These are phyloP conservation scores for Sminthurinus signatus DNA, from an alignment of 1,140 invertebrate genomes.

Conservation along the genomic window DNA sequence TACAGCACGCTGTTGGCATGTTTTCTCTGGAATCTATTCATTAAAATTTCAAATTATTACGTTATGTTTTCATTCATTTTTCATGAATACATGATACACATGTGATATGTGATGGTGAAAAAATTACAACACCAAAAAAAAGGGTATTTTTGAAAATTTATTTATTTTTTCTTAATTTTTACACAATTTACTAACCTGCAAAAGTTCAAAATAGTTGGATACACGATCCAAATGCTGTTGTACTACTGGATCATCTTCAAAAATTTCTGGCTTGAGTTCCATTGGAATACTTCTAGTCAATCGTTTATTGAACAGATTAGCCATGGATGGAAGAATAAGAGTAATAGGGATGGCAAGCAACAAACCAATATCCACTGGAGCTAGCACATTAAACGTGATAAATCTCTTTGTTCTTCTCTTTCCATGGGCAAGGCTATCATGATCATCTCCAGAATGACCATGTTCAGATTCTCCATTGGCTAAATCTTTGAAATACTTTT, in stretches of 20 bases:
- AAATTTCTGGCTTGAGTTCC: neutral
- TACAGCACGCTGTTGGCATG: conserved; percentile 43
- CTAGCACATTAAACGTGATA: conserved; percentile 34
- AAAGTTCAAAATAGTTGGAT: conserved; percentile 33
- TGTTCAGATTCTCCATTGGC: no score
- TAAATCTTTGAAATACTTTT: neutral
- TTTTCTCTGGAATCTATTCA: conserved; percentile 40
- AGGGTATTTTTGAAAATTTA: neutral
- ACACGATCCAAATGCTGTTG: conserved; percentile 30
- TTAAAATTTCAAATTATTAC: neutral
- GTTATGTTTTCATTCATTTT: no score
- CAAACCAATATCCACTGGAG: conserved; percentile 32
- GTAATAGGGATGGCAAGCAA: conserved; percentile 35
- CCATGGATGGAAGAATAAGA: conserved; percentile 33
- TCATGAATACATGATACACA: no score
- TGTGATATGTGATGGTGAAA: no score
- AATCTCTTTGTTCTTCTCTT: no score
- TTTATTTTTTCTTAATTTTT: neutral
- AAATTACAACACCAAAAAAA: neutral
- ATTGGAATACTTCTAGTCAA: conserved; percentile 11
- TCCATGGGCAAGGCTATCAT: neutral
- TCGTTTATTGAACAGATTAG: conserved; percentile 31
- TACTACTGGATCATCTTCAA: conserved; percentile 23
- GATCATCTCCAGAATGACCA: neutral
- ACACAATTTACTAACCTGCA: conserved; percentile 22